A percentile compares a stretch with the other conserved stretches of the same genome.
These are phyloP conservation scores for Marasmarcha lunaedactyla DNA, from an alignment of 2,888 invertebrate species.

Conservation along the genomic window DNA sequence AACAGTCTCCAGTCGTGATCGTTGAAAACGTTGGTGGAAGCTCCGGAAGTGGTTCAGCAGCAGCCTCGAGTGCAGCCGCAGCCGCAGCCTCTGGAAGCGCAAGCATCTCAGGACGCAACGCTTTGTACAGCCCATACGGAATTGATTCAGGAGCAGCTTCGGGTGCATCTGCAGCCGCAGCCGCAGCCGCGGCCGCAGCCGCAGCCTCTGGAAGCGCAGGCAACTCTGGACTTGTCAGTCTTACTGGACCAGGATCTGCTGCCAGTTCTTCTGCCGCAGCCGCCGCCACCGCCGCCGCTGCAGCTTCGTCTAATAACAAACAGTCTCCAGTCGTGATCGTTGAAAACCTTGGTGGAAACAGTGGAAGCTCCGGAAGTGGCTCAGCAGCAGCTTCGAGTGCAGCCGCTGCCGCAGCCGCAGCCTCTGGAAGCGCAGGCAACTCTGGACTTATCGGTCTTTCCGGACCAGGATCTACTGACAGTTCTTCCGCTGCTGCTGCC, in stretches of 20 bases:
- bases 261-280: too few relatives aligned
- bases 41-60: not conserved
- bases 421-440: not conserved
- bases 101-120: too few relatives aligned
- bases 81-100: not conserved
- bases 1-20: not conserved
- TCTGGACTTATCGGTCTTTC: conserved; percentile 1
- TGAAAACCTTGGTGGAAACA: not conserved
- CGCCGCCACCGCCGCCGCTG: not conserved
- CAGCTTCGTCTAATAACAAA: not conserved
- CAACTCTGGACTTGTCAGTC: too few relatives aligned
- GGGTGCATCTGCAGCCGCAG: not conserved
- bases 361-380: not conserved
- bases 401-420: not conserved
- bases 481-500: conserved; percentile 2
- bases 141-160: not conserved
- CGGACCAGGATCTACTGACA: conserved; percentile 4
- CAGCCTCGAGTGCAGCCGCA: conserved; percentile 2
- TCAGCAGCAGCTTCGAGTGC: not conserved
- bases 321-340: not conserved
- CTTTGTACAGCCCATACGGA: not conserved
- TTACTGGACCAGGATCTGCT: not conserved
- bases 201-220: too few relatives aligned
- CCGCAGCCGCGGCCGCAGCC: not conserved
- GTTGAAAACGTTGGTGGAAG: not conserved